Conservation (phyloP, 2,888 invertebrate genomes). For the Molanna angustata region DNA sequence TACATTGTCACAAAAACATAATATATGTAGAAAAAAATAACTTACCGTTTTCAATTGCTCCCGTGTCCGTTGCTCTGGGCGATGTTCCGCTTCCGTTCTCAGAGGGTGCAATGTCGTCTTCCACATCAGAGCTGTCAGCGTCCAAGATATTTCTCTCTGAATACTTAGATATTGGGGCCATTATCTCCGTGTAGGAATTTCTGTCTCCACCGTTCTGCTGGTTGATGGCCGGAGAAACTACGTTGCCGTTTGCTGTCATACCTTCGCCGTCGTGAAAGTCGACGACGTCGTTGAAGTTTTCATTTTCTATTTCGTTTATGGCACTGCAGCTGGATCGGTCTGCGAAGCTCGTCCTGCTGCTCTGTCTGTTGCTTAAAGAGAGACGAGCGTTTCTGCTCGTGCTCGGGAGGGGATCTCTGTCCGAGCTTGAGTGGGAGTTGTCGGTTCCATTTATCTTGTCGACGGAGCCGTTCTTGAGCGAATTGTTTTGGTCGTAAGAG, state of each 20-base stretch:
- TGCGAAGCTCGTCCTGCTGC: conserved; percentile 29
- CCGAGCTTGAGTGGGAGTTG: conserved; percentile 26
- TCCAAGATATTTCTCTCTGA: conserved; percentile 50
- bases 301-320: conserved; percentile 32
- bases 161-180: conserved; percentile 39
- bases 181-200: conserved; percentile 54
- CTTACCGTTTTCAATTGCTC: conserved; percentile 30
- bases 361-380: conserved; percentile 30
- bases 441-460: conserved; percentile 42
- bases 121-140: conserved; percentile 51
- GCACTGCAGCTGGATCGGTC: conserved; percentile 32
- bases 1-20: too few species aligned
- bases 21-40: not conserved
- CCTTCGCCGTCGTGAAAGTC: conserved; percentile 20
- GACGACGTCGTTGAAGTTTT: conserved; percentile 25
- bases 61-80: conserved; percentile 30
- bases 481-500: conserved; percentile 42
- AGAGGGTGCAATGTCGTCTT: conserved; percentile 43
- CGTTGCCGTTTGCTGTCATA: conserved; percentile 10
- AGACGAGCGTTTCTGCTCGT: conserved; percentile 29
- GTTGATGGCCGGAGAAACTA: conserved; percentile 21
- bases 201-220: conserved; percentile 41
- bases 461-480: conserved; percentile 46
- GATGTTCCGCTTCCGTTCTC: conserved; percentile 41
- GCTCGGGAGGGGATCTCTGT: conserved; percentile 29